Conservation (phyloP, 2,888 invertebrate species). For the Xestoiulus laeticollis region DNA sequence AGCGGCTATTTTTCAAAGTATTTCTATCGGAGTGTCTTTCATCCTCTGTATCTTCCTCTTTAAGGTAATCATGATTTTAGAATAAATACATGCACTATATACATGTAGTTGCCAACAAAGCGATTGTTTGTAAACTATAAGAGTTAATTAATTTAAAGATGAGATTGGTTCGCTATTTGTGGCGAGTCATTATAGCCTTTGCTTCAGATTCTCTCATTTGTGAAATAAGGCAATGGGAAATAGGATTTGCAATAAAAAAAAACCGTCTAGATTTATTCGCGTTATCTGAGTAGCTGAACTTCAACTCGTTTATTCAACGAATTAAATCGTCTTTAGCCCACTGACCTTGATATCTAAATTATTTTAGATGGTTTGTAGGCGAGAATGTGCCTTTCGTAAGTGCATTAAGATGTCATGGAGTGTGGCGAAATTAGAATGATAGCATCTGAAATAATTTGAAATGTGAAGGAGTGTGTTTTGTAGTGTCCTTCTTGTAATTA, state of each 20-base stretch:
- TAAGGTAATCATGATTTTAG: neutral
- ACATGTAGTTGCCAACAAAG: neutral
- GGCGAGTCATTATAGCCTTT: neutral
- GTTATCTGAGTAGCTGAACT: neutral
- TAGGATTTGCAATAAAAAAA: neutral
- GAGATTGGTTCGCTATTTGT: neutral
- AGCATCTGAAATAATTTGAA: neutral
- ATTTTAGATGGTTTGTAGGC: neutral
- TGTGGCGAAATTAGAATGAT: neutral
- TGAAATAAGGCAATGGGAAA: conserved; percentile 8
- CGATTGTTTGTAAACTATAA: neutral
- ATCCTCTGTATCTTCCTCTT: neutral
- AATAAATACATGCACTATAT: too few species aligned
- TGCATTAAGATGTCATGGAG: neutral
- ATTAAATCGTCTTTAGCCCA: neutral
- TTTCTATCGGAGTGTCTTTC: too few species aligned
- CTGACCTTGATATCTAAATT: neutral
- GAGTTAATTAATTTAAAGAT: neutral
- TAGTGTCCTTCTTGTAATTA: neutral
- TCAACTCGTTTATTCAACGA: neutral
- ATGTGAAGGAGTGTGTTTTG: neutral
- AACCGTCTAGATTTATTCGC: neutral
- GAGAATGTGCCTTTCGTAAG: neutral
- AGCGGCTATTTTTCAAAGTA: too few species aligned
- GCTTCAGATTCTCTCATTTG: neutral